These are phyloP conservation scores for Cathartes aura DNA, from an alignment of 2,113 vertebrate genomes.

Conservation along the genomic window DNA sequence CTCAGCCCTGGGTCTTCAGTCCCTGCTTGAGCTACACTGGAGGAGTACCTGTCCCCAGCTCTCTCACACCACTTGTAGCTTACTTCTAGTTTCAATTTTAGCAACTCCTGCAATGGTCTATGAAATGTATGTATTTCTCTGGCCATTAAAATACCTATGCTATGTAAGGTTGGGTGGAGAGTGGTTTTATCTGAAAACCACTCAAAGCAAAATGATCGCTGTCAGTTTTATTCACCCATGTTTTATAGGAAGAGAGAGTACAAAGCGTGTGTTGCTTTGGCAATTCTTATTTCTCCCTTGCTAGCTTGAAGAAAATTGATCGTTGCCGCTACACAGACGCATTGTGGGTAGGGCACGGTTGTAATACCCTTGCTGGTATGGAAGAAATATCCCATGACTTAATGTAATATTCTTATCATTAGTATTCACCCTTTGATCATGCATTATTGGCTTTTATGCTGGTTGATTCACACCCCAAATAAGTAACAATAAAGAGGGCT, in stretches of 20 bases:
- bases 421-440: constrained; percentile 37
- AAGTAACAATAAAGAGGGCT: not conserved
- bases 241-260: not conserved
- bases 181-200: not conserved
- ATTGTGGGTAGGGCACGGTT: not conserved
- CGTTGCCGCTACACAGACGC: not conserved
- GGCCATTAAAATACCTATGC: not conserved
- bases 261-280: not conserved
- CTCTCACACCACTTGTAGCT: not conserved
- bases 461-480: not conserved
- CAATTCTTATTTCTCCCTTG: not conserved
- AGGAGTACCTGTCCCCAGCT: not conserved
- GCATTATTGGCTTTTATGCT: not conserved
- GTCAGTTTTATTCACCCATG: not conserved
- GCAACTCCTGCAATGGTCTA: not conserved
- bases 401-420: not conserved
- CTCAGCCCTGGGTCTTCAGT: not conserved
- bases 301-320: not conserved
- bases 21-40: not conserved
- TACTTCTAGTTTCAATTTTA: not conserved
- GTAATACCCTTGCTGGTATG: not conserved
- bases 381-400: not conserved
- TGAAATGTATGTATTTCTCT: not conserved
- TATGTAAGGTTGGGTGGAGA: not conserved
- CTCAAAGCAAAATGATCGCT: not conserved